Evolutionary conservation across 2,888 invertebrate genomes (phyloP), one percentile per base, ranked within the genome.

Genomic region (Andrena camellia): DNA sequence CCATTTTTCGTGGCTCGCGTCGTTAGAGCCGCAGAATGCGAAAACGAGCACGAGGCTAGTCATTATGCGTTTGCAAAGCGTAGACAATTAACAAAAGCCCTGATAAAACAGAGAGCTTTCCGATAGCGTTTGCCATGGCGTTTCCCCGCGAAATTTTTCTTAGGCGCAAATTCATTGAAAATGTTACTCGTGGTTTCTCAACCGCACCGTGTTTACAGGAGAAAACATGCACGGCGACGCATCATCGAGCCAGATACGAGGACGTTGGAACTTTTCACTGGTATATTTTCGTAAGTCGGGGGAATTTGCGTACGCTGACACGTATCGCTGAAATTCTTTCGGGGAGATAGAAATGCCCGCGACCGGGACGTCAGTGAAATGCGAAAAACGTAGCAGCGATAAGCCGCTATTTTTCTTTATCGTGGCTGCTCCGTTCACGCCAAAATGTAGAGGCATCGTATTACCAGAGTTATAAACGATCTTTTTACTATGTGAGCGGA

Each of bases 281-380:
- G 68, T 54, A 63, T 79, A 73, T 69, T 79, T 79, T 79, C 20
- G 64, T 73, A 52, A 52, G n/a, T 57, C 23, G 26, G 57, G 23
- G n/a, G 68, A 78, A 81, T 78, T 81, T 31, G 57, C 57, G 60
- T 72, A 54, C 54, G 17, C 63, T 42, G 72, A 64, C 73, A 66
- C 73, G 69, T 69, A 31, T 23, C 72, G 50, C 13, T 42, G 52
- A 31, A 73, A 79, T 79, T 81, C 68, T 64, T 79, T 60, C 72
- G 6, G 35, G 17, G 0, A 57, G 72, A 72, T 70, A 59, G 63
- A 57, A 72, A 59, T 17, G 35, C 57, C 26, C 17, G 57, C 7
- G 23, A 10, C 8, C 54, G 57, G 26, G 52, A 26, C 77, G 29
- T 35, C 54, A 29, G 3, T 35, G 76, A 63, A 77, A 57, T 35